phyloP scores from a whole-genome alignment of 2,797 vertebrate species.

The Eleutherodactylus coqui region DNA sequence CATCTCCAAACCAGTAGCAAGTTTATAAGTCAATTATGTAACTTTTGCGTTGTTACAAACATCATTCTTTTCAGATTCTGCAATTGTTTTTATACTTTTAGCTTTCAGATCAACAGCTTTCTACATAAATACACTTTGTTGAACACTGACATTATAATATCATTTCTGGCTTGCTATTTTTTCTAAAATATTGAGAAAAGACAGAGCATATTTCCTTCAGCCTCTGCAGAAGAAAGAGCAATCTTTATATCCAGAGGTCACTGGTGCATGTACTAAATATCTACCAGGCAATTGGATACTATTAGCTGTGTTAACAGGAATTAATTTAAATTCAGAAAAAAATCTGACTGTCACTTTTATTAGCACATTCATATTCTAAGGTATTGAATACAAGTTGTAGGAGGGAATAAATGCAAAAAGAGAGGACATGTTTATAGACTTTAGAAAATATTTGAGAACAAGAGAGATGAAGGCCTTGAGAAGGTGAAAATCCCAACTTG shows the following conservation, averaged over 20 bases:
- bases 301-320: constrained; percentile 14
- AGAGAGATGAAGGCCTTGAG: neutral
- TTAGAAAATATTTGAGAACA: neutral
- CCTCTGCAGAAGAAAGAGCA: constrained; percentile 6
- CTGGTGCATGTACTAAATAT: constrained; percentile 38
- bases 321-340: constrained; percentile 22
- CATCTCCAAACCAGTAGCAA: neutral
- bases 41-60: neutral
- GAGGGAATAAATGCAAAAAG: neutral
- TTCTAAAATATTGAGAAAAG: neutral
- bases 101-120: constrained; percentile 4
- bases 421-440: neutral
- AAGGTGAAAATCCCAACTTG: neutral
- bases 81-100: neutral
- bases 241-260: constrained; percentile 26
- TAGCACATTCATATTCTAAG: neutral
- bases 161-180: neutral
- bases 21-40: neutral
- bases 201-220: constrained; percentile 8
- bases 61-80: neutral
- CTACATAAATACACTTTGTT: neutral
- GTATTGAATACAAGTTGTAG: neutral
- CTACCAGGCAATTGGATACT: constrained; percentile 27
- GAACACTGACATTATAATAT: neutral
- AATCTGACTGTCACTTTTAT: constrained; percentile 19